Base-by-base conservation (phyloP, 2,888 invertebrate genomes). In the Ochropleura plecta region DNA sequence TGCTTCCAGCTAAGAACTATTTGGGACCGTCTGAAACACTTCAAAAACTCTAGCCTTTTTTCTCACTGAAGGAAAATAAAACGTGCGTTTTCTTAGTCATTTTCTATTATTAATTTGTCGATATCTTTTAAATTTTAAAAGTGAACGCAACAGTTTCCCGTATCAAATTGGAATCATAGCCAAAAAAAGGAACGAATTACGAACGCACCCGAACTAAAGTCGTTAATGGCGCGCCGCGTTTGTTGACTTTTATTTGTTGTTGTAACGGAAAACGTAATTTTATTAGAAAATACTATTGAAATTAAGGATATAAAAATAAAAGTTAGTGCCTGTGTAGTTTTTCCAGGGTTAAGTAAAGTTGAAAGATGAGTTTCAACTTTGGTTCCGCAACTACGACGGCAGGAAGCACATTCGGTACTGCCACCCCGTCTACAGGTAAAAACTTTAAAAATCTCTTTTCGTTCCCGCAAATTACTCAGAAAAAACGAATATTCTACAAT, bases 311-410 rank as follows among this genome's bases (percentile, higher is more conserved):
- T n/a, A 20, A 66, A 46, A 62, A 60, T 30, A 60, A 9, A 16
- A 55, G n/a, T 51, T n/a, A 6, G 60, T 78, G 67, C 65, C 59
- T 75, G 20, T 72, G 20, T 70, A 66, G 67, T 65, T 70, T 53
- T 40, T 10, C 20, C 16, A 59, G 60, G 40, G 42, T 55, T 76
- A 51, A 51, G 73, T 78, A 72, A 65, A 44, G 46, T 42, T 60
- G 18, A 81, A 90, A 81, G 42, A 95, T 95, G 95, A 95, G 90
- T 93, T 94, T 93, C 76, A 90, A 81, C 72, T 95, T 95, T 71
- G 93, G 94, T 73, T 84, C 91, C 16, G 76, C 92, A 16, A 91
- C 94, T 42, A 95, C 96, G 18, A 94, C 95, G 9, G 66, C 94
- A 7, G 92, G 88, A 20, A 88, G 88, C 88, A 91, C 94, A 7